Base-by-base conservation (phyloP, 2,797 vertebrate species). In the Octomys mimax region DNA sequence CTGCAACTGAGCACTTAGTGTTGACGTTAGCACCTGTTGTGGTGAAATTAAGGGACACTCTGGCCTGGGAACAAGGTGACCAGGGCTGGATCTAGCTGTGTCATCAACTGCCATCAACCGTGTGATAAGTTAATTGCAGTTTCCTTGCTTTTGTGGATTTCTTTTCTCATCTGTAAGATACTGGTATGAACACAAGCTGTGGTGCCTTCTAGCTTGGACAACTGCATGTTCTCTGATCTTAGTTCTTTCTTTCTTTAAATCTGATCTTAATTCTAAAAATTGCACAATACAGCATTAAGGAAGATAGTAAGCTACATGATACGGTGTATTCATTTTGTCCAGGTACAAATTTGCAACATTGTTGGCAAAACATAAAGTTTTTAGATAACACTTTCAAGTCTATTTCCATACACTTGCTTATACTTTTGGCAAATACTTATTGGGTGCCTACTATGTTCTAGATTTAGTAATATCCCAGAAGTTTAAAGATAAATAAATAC, bases 401-500 rank as follows among this genome's bases (percentile, higher is more conserved):
- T 49, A 52, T 54, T 91, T 36, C 49, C 46, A 92, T 70, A 68
- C 33, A 80, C 79, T 54, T 73, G 39, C 83, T 88, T 87, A 87
- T 42, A 54, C n/a, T 88, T 92, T 94, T 12, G 6, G 26, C 21
- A 94, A 87, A 70, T 70, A 61, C 94, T 83, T 95, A 83, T 49
- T 57, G 46, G 57, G 31, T 49, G 4, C 42, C 78, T 88, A 85
- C 52, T 68, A 31, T 88, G 11, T 70, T 85, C 31, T 81, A 75
- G 31, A 71, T 68, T 42, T 36, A 75, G 21, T 18, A 81, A 3
- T 46, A 59, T 86, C 22, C 62, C 71, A 22, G 36, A 42, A 92
- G 24, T 66, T 95, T 77, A 95, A 92, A 87, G 73, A 79, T 87
- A 87, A 73, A 86, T 79, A 77, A 73, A 86, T 79, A 71, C 3